Base-by-base conservation (phyloP, 1,140 invertebrate genomes). In the Drosophila sulfurigaster region DNA sequence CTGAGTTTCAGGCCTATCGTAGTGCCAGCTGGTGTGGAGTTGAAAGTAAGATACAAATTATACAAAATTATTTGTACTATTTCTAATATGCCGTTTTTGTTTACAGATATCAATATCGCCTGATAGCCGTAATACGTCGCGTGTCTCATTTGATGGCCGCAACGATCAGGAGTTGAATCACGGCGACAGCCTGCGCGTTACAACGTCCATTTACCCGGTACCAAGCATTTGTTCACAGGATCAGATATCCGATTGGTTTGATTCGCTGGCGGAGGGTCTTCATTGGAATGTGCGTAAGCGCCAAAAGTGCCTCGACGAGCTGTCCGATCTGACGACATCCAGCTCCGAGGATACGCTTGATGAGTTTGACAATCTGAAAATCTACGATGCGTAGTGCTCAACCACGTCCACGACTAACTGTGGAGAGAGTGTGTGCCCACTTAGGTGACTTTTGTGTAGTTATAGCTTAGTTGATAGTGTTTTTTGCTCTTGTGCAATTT, bases 191-290 rank as follows among this genome's bases (percentile, higher is more conserved):
- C 93, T 99, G n/a, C 94, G 96, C 69, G 98, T 99, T 35, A 99
- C 98, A 3, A 99, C 98, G 1, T 99, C 98, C 1, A 97, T 98
- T 25, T 99, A 98, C 91, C 98, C 98, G 4, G 97, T 99, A 51
- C 98, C 98, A 7, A 98, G 97, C 54, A 98, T 99, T 82, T 99
- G 98, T 92, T 95, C 97, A 1, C 96, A 97, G 75, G 98, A 99
- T 92, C 98, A 99, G 93, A 98, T 99, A 67, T 96, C 97, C 2
- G 98, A 99, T 91, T 99, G 98, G 98, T 99, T 99, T 92, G 97
- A 98, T 88, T 98, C 98, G 0, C 93, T 99, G 35, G 98, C 97
- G 2, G 97, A 98, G 91, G 99, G 98, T 89, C 94, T 99, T 2
- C 98, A 99, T 88, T 99, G 98, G 98, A 99, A 99, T 93, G 98